Percentiles rank a stretch among this genome's conserved stretches.
These are phyloP conservation scores for Tauraco erythrolophus DNA, from an alignment of 2,113 vertebrate genomes.

Conservation along the genomic window DNA sequence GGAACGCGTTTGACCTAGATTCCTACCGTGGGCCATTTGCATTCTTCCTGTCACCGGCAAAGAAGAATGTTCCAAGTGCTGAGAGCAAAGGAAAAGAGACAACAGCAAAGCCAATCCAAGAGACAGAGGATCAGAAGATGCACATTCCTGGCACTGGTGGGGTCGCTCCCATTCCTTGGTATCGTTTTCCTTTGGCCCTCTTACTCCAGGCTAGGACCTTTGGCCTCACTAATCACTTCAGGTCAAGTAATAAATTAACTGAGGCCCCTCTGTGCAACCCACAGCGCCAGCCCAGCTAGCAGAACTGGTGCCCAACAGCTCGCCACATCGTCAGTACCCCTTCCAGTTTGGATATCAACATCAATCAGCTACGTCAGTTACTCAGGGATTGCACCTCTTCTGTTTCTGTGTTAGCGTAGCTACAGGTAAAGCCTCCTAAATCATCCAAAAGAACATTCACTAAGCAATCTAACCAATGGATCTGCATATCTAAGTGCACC, in stretches of 20 bases:
- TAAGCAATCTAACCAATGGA: not conserved
- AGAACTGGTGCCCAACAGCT: not conserved
- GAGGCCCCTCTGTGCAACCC: not conserved
- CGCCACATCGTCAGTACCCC: not conserved
- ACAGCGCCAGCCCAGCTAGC: not conserved
- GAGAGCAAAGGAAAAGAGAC: not conserved
- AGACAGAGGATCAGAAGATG: not conserved
- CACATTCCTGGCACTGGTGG: not conserved
- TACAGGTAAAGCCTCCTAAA: not conserved
- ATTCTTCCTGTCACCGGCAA: not conserved
- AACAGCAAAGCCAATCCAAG: not conserved
- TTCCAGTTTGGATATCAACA: not conserved
- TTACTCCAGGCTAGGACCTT: not conserved
- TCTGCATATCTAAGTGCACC: not conserved
- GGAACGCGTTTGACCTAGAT: not conserved
- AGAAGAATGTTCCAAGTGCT: not conserved
- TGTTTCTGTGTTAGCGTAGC: rapidly evolving
- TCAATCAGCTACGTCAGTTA: not conserved
- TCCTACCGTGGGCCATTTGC: not conserved
- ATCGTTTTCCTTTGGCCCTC: not conserved
- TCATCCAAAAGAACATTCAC: not conserved
- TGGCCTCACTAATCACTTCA: not conserved
- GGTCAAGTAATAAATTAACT: not conserved
- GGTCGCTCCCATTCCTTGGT: not conserved
- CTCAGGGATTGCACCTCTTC: not conserved